These are phyloP conservation scores for Eupithecia pulchellata DNA, from an alignment of 2,888 invertebrate genomes.

Conservation along the genomic window DNA sequence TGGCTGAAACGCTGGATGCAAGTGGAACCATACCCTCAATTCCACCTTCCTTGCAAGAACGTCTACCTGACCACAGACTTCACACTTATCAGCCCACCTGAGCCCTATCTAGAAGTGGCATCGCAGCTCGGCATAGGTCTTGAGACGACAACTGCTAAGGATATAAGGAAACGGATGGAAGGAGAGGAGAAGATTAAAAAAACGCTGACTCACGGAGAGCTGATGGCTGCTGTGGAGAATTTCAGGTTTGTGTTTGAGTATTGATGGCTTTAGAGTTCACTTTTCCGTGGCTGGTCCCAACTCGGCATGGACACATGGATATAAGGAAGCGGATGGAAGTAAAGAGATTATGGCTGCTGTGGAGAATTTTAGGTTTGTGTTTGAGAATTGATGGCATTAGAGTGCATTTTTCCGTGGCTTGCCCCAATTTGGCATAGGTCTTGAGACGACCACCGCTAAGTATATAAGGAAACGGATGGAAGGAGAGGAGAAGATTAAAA, in stretches of 20 bases:
- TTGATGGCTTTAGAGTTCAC: neutral
- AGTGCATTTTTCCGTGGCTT: conserved; percentile 49
- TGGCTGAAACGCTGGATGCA: conserved; percentile 88
- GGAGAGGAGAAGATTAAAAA: conserved; percentile 44
- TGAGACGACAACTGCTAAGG: conserved; percentile 59
- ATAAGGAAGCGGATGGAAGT: conserved; percentile 68
- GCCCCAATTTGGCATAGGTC: conserved; percentile 59
- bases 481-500: conserved; percentile 40
- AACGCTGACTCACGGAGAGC: conserved; percentile 61
- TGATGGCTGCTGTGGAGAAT: conserved; percentile 74
- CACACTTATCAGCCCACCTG: conserved; percentile 78
- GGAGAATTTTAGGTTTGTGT: conserved; percentile 71
- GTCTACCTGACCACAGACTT: conserved; percentile 90
- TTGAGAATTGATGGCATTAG: neutral
- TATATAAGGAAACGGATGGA: conserved; percentile 68
- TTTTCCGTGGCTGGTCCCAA: conserved; percentile 52
- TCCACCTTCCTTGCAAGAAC: conserved; percentile 90
- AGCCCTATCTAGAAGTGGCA: conserved; percentile 63
- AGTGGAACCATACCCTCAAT: conserved; percentile 83
- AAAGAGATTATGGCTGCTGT: conserved; percentile 73
- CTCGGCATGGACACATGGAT: conserved; percentile 70
- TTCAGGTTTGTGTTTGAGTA: conserved; percentile 62
- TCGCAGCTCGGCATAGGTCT: conserved; percentile 63
- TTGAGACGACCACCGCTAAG: conserved; percentile 59
- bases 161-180: conserved; percentile 65